These are phyloP conservation scores for Hemitrygon akajei DNA, from an alignment of 2,797 vertebrate genomes.

Conservation along the genomic window DNA sequence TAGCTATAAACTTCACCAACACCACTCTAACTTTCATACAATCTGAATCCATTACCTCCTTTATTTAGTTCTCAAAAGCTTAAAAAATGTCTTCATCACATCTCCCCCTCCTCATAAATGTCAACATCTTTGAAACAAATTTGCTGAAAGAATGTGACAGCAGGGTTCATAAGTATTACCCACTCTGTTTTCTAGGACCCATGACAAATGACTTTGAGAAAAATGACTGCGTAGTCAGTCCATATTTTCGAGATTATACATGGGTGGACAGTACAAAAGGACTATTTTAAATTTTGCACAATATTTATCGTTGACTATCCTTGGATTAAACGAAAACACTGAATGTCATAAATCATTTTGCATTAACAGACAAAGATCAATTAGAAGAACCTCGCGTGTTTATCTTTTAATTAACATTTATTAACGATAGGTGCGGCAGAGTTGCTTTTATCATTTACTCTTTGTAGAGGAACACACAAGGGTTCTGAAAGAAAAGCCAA, in stretches of 20 bases:
- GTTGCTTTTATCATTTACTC: slow-evolving; percentile 4
- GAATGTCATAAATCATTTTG: slow-evolving; percentile 20
- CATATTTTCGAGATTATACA: neutral
- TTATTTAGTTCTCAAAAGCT: neutral
- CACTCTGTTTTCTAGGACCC: neutral
- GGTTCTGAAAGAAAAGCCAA: slow-evolving; percentile 1
- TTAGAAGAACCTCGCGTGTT: neutral
- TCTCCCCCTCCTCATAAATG: neutral
- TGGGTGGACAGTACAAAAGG: neutral
- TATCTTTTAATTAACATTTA: slow-evolving; percentile 35
- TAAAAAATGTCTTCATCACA: neutral
- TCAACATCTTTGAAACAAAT: slow-evolving; percentile 25
- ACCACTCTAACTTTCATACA: neutral
- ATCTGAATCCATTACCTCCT: slow-evolving; percentile 13
- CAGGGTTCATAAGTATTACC: neutral
- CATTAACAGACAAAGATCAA: slow-evolving; percentile 4
- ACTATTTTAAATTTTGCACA: neutral
- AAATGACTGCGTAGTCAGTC: neutral
- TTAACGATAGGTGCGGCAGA: neutral
- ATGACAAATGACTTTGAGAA: slow-evolving; percentile 6
- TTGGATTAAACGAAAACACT: slow-evolving; percentile 26
- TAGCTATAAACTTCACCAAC: neutral
- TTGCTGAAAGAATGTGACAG: neutral
- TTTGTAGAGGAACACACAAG: neutral
- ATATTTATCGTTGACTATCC: neutral